phyloP scores from a whole-genome alignment of 2,113 vertebrate species.

The Nanorana parkeri region DNA sequence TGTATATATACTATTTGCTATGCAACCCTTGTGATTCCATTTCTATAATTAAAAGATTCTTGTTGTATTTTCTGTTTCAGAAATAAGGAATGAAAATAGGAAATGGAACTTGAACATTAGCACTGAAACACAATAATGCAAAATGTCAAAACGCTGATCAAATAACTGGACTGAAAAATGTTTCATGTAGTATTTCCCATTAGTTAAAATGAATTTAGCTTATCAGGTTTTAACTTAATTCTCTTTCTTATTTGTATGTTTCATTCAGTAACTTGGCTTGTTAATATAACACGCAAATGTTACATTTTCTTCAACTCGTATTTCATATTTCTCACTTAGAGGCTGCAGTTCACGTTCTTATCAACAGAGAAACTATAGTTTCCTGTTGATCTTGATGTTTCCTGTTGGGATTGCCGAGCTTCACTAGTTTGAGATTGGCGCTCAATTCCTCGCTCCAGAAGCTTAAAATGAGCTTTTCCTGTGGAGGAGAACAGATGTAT shows the following conservation, averaged over 20 bases:
- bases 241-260: neutral
- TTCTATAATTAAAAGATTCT: too few relatives aligned
- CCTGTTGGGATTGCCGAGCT: conserved; percentile 18
- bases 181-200: too few relatives aligned
- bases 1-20: too few relatives aligned
- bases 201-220: too few relatives aligned
- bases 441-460: conserved; percentile 48
- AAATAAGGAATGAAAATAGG: too few relatives aligned
- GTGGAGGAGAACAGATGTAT: conserved; percentile 30
- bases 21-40: too few relatives aligned
- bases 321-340: conserved; percentile 11
- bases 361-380: conserved; percentile 9
- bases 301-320: neutral
- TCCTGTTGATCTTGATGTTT: conserved; percentile 28
- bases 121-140: neutral
- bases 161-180: too few relatives aligned
- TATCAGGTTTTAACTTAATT: neutral
- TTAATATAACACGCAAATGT: neutral
- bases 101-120: neutral
- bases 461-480: conserved; percentile 44
- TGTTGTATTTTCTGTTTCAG: too few relatives aligned
- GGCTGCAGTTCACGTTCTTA: neutral
- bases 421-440: conserved; percentile 6
- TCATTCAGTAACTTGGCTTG: neutral
- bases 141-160: neutral